Evolutionary conservation across 2,797 vertebrate genomes (phyloP).

Genomic region (Anguilla obscura): DNA sequence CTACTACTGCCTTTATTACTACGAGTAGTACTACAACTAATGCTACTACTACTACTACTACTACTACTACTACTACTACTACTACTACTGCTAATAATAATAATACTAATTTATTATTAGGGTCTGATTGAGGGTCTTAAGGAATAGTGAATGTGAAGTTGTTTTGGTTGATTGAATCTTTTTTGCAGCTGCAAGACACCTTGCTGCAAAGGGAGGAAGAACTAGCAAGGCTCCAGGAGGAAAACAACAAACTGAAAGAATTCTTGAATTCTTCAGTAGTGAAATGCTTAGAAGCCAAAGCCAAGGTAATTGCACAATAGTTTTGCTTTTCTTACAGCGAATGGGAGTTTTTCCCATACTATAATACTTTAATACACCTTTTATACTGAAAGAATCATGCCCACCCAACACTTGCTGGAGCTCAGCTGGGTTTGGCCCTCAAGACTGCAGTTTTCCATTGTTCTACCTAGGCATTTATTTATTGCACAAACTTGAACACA

Average conservation of each 20-base stretch:
- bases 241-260: constrained; percentile 87
- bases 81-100: constrained; percentile 8
- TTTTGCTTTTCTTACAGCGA: not conserved
- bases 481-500: not conserved
- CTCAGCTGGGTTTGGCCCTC: not conserved
- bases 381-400: not conserved
- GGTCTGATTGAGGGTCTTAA: not conserved
- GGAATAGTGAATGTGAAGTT: not conserved
- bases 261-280: constrained; percentile 88
- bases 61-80: not conserved
- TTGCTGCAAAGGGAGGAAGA: constrained; percentile 92
- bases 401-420: not conserved
- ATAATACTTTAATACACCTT: too few species aligned
- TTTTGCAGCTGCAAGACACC: constrained; percentile 86
- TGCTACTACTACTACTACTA: not conserved
- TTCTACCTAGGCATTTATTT: not conserved
- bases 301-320: constrained; percentile 74
- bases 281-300: constrained; percentile 83
- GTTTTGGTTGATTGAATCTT: constrained; percentile 16
- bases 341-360: not conserved
- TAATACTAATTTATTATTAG: not conserved
- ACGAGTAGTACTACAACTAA: not conserved
- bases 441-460: not conserved
- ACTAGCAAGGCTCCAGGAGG: constrained; percentile 85
- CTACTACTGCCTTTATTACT: not conserved